Evolutionary conservation across 2,888 invertebrate species (phyloP).

Genomic region (Pristionchus entomophagus): DNA sequence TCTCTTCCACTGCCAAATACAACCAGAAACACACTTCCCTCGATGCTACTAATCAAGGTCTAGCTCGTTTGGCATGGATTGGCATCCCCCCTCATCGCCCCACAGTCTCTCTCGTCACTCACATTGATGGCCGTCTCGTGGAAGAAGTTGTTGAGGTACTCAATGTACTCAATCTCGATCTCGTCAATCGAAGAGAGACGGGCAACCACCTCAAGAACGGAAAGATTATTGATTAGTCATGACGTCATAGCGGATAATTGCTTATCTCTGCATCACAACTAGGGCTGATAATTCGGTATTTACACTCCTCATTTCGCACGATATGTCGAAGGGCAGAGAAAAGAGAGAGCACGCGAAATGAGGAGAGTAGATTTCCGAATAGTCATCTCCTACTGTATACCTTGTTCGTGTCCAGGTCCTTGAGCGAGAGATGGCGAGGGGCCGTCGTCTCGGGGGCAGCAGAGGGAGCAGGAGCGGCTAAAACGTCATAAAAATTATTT

Average conservation of each 20-base stretch:
- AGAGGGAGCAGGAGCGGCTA: not conserved
- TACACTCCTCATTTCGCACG: no score
- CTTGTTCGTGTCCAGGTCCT: constrained; percentile 41
- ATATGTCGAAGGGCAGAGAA: no score
- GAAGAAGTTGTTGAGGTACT: constrained; percentile 48
- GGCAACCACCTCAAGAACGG: constrained; percentile 33
- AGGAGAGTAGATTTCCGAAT: not conserved
- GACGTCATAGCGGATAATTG: no score
- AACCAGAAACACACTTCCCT: no score
- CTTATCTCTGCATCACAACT: no score
- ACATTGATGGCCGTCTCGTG: constrained; percentile 40
- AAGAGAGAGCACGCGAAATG: no score
- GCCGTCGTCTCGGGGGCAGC: not conserved
- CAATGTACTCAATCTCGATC: constrained; percentile 49
- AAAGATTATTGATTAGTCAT: not conserved
- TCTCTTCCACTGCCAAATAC: no score
- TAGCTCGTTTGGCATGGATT: no score
- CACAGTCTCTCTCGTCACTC: not conserved
- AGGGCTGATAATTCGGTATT: no score
- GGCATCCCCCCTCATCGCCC: no score
- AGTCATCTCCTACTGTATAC: not conserved
- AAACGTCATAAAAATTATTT: not conserved
- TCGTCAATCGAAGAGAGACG: constrained; percentile 49
- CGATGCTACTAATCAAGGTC: no score
- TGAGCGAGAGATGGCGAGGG: constrained; percentile 24